A percentile compares a stretch with the other conserved stretches of the same genome.
phyloP scores from a whole-genome alignment of 23 tunicate species.

The Clavelina lepadiformis region DNA sequence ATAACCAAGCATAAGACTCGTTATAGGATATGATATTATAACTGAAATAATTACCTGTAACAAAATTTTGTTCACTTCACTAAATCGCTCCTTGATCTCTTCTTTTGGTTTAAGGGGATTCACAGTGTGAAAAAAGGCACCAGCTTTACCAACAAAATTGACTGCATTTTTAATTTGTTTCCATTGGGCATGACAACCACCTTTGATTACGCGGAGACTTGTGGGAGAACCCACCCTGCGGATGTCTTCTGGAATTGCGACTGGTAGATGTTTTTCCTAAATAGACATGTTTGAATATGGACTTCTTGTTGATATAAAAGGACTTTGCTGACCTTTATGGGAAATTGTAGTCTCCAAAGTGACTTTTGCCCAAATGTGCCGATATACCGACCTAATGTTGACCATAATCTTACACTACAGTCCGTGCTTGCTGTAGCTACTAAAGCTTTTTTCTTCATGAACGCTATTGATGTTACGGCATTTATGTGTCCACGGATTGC shows the following conservation, averaged over 20 bases:
- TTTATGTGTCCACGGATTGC: slow-evolving; percentile 29
- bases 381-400: slow-evolving; percentile 25
- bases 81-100: slow-evolving; percentile 37
- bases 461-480: slow-evolving; percentile 25
- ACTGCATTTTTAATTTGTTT: slow-evolving; percentile 38
- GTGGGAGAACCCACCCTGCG: slow-evolving; percentile 38
- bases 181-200: slow-evolving; percentile 36
- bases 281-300: not conserved
- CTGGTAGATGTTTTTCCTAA: slow-evolving; percentile 15
- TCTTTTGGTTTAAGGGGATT: slow-evolving; percentile 1
- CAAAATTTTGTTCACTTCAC: slow-evolving; percentile 13
- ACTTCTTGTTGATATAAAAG: not conserved
- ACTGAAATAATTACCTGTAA: no score
- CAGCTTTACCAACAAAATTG: slow-evolving; percentile 6
- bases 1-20: no score
- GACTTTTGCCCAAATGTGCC: slow-evolving; percentile 46
- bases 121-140: not conserved
- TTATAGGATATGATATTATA: no score
- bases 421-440: slow-evolving; percentile 31
- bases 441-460: slow-evolving; percentile 4
- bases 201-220: slow-evolving; percentile 22
- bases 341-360: slow-evolving; percentile 17
- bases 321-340: slow-evolving; percentile 11
- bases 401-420: slow-evolving; percentile 42
- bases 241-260: slow-evolving; percentile 25